Conservation (phyloP, 2,797 vertebrate species). For the Merluccius polli region DNA sequence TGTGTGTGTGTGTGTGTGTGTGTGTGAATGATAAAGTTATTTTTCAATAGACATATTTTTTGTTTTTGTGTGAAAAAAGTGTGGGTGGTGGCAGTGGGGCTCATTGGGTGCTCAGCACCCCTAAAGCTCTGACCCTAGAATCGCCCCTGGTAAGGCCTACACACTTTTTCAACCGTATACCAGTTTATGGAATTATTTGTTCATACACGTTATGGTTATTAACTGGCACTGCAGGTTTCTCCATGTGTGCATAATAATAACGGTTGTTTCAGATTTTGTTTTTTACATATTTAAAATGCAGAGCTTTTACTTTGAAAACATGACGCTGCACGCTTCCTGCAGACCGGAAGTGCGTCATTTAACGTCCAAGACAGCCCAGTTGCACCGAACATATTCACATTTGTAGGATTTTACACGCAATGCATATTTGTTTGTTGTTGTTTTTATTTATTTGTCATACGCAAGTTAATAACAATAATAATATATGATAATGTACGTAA, state of each 20-base stretch:
- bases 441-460: not conserved
- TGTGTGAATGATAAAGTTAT: no score
- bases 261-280: no score
- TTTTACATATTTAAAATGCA: not conserved
- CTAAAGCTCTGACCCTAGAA: no score
- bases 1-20: no score
- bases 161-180: not conserved
- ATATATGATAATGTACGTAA: not conserved
- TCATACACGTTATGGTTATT: not conserved
- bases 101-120: no score
- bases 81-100: no score
- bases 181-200: no score
- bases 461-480: not conserved
- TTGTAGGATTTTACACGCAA: not conserved
- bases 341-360: not conserved
- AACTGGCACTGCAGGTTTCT: no score
- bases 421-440: not conserved
- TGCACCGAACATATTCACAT: not conserved
- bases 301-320: not conserved
- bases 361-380: not conserved
- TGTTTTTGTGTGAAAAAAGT: no score
- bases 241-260: no score
- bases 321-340: not conserved
- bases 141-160: not conserved
- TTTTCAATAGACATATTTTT: no score